phyloP scores from a whole-genome alignment of 2,888 invertebrate species.

The Pyrgus malvae region DNA sequence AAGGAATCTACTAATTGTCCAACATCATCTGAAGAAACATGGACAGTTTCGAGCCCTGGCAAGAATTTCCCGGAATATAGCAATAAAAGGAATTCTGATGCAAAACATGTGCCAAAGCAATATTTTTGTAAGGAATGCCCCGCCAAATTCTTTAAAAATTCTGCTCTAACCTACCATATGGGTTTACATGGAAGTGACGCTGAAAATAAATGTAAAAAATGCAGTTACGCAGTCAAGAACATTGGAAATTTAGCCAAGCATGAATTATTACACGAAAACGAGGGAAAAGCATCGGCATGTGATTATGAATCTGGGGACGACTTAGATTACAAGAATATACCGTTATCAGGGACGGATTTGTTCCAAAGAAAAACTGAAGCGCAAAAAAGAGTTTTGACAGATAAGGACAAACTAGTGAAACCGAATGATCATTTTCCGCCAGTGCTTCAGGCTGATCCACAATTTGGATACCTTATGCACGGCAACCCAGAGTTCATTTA shows the following conservation, averaged over 20 bases:
- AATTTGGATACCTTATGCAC: slow-evolving; percentile 85
- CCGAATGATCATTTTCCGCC: slow-evolving; percentile 80
- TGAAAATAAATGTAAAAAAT: slow-evolving; percentile 86
- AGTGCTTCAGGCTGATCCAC: slow-evolving; percentile 83
- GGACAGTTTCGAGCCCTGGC: slow-evolving; percentile 64
- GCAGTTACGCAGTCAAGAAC: slow-evolving; percentile 86
- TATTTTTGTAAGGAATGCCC: slow-evolving; percentile 85
- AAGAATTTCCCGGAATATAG: slow-evolving; percentile 50
- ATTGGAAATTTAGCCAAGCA: slow-evolving; percentile 86
- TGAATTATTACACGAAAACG: slow-evolving; percentile 78
- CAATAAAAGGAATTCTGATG: slow-evolving; percentile 50
- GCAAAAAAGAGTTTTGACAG: slow-evolving; percentile 72
- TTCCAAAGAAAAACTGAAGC: slow-evolving; percentile 84
- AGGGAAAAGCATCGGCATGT: slow-evolving; percentile 52
- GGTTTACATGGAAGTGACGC: slow-evolving; percentile 85
- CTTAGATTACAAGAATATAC: slow-evolving; percentile 79
- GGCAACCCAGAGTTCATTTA: slow-evolving; percentile 90
- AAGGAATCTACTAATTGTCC: slow-evolving; percentile 65
- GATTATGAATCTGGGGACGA: slow-evolving; percentile 78
- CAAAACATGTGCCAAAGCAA: slow-evolving; percentile 63
- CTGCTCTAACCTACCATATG: slow-evolving; percentile 86
- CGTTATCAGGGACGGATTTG: slow-evolving; percentile 84
- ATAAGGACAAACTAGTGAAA: slow-evolving; percentile 75
- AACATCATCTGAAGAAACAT: slow-evolving; percentile 59
- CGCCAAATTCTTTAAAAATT: slow-evolving; percentile 87